phyloP scores from a whole-genome alignment of 2,888 invertebrate species.

The Mythimna loreyi region DNA sequence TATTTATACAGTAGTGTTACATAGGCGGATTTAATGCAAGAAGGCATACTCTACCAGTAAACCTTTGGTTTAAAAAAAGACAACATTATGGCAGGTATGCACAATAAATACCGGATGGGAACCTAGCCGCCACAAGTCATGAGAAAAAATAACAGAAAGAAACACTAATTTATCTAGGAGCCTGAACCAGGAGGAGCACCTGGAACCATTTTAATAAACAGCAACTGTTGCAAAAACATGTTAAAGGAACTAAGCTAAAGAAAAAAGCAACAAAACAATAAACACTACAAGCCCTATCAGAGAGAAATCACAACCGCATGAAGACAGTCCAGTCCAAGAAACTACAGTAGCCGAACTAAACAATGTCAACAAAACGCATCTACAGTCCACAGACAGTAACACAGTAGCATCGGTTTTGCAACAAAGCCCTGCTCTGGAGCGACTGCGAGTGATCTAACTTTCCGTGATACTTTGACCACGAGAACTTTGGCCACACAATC shows the following conservation, averaged over 20 bases:
- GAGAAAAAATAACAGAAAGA: no score
- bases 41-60: no score
- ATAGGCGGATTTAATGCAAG: no score
- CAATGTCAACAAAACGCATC: conserved; percentile 1
- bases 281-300: background rate
- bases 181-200: no score
- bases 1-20: no score
- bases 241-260: background rate
- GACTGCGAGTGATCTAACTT: conserved; percentile 21
- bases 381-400: background rate
- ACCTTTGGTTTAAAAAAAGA: no score
- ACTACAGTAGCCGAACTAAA: background rate
- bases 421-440: background rate
- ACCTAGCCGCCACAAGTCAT: no score
- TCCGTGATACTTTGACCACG: conserved; percentile 20
- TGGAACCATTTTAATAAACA: no score
- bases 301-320: background rate
- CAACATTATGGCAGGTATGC: no score
- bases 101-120: no score
- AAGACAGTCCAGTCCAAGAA: conserved; percentile 1
- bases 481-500: conserved; percentile 30
- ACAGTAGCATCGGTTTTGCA: background rate
- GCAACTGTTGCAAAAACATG: background rate
- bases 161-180: no score
- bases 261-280: no score